Percentiles rank a stretch among this genome's conserved stretches.
phyloP scores from a whole-genome alignment of 2,888 invertebrate genomes.

The Tetramorium bicarinatum region DNA sequence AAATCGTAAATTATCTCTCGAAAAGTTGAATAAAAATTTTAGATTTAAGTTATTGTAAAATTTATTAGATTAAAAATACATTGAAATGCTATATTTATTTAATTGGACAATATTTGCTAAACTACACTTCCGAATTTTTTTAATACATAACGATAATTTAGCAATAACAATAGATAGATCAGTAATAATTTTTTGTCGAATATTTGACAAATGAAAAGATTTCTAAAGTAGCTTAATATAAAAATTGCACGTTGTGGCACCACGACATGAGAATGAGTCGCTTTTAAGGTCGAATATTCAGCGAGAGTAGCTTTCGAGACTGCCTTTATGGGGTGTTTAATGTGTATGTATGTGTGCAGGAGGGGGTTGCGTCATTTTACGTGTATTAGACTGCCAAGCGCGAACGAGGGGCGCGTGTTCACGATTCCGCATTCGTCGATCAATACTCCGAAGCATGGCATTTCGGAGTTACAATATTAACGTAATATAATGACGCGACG shows the following conservation, averaged over 20 bases:
- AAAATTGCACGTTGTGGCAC: not conserved
- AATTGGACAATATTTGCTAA: not conserved
- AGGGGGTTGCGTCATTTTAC: slow-evolving; percentile 40
- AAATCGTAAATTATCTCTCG: not conserved
- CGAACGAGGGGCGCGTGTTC: slow-evolving; percentile 35
- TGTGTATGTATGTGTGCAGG: slow-evolving; percentile 17
- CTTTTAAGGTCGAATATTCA: slow-evolving; percentile 25
- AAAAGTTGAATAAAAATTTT: slow-evolving; percentile 4
- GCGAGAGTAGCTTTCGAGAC: slow-evolving; percentile 8
- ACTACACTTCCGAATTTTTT: not conserved
- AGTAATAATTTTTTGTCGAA: not conserved
- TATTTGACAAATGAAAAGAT: not conserved
- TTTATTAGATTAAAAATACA: not conserved
- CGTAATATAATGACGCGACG: slow-evolving; percentile 40
- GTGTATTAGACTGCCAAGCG: slow-evolving; percentile 38
- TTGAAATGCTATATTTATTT: not conserved
- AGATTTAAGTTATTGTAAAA: not conserved
- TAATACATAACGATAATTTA: not conserved
- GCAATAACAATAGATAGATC: not conserved
- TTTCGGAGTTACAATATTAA: slow-evolving; percentile 47
- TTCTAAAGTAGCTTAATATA: not conserved
- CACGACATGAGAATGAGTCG: slow-evolving; percentile 6
- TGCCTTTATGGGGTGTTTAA: slow-evolving; percentile 37
- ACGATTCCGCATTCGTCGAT: slow-evolving; percentile 52
- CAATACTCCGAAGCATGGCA: slow-evolving; percentile 45